Conservation (phyloP, 2,113 vertebrate genomes). For the Picathartes gymnocephalus region DNA sequence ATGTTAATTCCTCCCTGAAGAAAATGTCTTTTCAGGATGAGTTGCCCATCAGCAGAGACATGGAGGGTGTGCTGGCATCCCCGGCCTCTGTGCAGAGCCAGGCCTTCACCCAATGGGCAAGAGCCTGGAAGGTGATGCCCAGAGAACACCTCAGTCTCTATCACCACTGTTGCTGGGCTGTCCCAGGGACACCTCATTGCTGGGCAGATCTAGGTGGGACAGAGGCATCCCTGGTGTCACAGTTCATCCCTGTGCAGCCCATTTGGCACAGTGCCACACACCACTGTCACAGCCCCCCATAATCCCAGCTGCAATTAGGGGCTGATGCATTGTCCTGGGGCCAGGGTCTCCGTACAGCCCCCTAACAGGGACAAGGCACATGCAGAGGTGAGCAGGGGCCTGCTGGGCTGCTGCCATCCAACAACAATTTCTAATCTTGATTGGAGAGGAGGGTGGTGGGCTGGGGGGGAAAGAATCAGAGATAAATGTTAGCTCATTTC, state of each 20-base stretch:
- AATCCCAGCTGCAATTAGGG: background rate
- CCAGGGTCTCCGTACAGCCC: background rate
- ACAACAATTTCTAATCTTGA: conserved; percentile 59
- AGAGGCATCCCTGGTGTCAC: accelerated
- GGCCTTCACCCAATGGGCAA: accelerated
- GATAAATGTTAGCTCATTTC: conserved; percentile 88
- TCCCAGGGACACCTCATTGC: accelerated
- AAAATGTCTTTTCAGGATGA: conserved; percentile 52
- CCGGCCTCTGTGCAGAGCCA: background rate
- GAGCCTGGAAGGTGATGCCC: background rate
- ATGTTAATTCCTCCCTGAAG: conserved; percentile 69
- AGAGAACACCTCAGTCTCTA: background rate
- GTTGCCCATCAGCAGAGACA: background rate
- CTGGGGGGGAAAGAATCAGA: conserved; percentile 53
- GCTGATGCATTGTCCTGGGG: background rate
- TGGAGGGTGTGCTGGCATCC: background rate
- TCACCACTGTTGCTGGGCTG: background rate
- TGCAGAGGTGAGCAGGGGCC: background rate
- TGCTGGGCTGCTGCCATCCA: background rate
- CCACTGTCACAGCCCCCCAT: background rate
- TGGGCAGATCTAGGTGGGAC: background rate
- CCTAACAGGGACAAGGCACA: background rate
- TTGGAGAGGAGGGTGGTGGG: conserved; percentile 27
- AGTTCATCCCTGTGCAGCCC: background rate
- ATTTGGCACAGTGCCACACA: background rate